Percentiles rank a stretch among this genome's conserved stretches.
Evolutionary conservation across 2,797 vertebrate species (phyloP).

Genomic region (Falco biarmicus): DNA sequence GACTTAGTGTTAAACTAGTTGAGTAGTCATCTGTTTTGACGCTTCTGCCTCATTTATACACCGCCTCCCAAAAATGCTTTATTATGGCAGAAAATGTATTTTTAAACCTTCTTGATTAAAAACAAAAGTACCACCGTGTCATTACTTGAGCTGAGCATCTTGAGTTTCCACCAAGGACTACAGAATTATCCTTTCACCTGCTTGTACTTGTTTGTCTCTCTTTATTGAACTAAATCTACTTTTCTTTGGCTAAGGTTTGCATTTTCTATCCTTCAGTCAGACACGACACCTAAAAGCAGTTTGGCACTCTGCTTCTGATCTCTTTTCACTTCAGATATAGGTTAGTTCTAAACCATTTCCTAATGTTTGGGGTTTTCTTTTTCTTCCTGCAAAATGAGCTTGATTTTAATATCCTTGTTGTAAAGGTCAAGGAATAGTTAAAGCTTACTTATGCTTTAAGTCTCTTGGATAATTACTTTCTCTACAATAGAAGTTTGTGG

Average conservation of each 20-base stretch:
- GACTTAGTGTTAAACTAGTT: not conserved
- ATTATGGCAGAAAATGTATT: not conserved
- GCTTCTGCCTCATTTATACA: not conserved
- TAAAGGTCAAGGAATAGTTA: not conserved
- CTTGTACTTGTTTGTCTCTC: not conserved
- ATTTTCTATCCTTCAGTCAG: not conserved
- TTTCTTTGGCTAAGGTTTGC: not conserved
- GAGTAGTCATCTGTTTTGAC: not conserved
- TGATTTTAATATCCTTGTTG: not conserved
- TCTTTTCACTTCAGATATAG: not conserved
- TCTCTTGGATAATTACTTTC: not conserved
- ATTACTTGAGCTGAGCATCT: not conserved
- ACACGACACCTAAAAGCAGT: not conserved
- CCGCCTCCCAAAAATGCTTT: not conserved
- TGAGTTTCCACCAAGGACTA: not conserved
- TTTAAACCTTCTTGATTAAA: not conserved
- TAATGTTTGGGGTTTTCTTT: not conserved
- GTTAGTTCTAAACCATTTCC: not conserved
- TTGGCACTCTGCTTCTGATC: not conserved
- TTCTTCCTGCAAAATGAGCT: not conserved
- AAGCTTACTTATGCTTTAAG: not conserved
- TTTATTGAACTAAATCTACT: not conserved
- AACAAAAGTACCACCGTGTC: not conserved
- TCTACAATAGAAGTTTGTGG: not conserved
- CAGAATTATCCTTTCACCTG: not conserved